phyloP scores from a whole-genome alignment of 2,888 invertebrate species.

The Mimumesa dahlbomi region DNA sequence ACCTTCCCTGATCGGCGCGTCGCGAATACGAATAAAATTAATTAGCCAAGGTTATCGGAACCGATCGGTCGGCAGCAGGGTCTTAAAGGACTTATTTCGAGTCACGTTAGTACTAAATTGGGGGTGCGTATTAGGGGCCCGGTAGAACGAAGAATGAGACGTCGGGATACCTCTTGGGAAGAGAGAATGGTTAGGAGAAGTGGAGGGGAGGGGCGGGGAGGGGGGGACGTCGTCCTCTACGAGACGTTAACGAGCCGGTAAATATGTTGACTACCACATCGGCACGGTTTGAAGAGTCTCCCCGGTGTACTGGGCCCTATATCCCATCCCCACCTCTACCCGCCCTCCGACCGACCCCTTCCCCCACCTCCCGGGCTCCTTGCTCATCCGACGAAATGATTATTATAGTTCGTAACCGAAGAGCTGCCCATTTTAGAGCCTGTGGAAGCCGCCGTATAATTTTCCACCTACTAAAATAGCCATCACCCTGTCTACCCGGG shows the following conservation, averaged over 20 bases:
- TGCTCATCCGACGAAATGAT: conserved; percentile 77
- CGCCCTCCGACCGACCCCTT: conserved; percentile 10
- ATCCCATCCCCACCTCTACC: conserved; percentile 33
- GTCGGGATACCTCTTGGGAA: conserved; percentile 34
- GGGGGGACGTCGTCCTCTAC: conserved; percentile 55
- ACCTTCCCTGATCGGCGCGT: conserved; percentile 3
- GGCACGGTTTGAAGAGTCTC: conserved; percentile 57
- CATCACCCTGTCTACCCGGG: conserved; percentile 73
- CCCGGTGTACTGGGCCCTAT: conserved; percentile 37
- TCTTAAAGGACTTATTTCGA: conserved; percentile 48
- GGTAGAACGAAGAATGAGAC: conserved; percentile 54
- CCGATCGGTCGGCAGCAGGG: conserved; percentile 2
- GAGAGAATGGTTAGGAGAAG: conserved; percentile 13
- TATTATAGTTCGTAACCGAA: conserved; percentile 80
- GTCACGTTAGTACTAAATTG: conserved; percentile 52
- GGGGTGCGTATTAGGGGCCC: conserved; percentile 47
- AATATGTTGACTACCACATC: conserved; percentile 79
- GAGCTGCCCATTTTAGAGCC: conserved; percentile 80
- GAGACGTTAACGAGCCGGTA: conserved; percentile 80
- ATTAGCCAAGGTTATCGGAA: conserved; percentile 22
- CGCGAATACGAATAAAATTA: conserved; percentile 37
- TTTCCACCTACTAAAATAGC: conserved; percentile 81
- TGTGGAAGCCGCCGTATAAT: conserved; percentile 80
- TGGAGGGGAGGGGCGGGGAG: too few relatives aligned
- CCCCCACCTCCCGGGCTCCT: conserved; percentile 39